Base-by-base conservation (phyloP, 2,888 invertebrate genomes). In the Drosophila borborema region DNA sequence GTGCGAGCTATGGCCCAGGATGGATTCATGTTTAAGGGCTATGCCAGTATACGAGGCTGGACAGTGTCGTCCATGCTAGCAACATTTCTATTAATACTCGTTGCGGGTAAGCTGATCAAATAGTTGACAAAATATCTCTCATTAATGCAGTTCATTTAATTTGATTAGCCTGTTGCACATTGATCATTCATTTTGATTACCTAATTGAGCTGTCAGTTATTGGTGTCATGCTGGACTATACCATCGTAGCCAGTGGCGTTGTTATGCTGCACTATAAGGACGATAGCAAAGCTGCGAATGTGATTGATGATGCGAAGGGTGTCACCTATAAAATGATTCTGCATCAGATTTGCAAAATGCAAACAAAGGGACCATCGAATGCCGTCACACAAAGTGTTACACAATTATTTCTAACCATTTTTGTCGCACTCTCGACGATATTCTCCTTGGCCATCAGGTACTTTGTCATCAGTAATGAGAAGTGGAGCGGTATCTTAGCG, bases 1-100 rank as follows among this genome's bases (percentile, higher is more conserved):
- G 20, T 61, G 0, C 20, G 34, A 3, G 12, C 34, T n/a, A 61
- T 61, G 61, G 61, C 51, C 16, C 31, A 53, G 20, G 53, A 61
- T 23, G 34, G 41, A 0, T 20, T 61, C 3, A 53, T 61, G 41
- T 20, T 53, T 1, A 14, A 31, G 8, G 34, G 20, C 20, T 43
- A 43, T n/a, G 20, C 18, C 0, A 4, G 12, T 2, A 8, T 31
- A 2, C 36, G 36, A 1, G n/a, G 14, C 7, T 23, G 51, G 41
- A 53, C 51, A 8, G 12, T 14, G 53, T 20, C 53, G 0, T n/a
- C 51, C 0, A 0, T 61, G 16, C 14, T 23, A 34, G 53, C 41
- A n/a, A 43, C 34, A 2, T 2, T 61, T 9, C 5, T 34, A 10
- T 0, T 34, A 8, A 34, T 20, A 3, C 2, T n/a, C 16, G 0